Conservation (phyloP, 1,140 invertebrate genomes). For the Brachionus sp. region DNA sequence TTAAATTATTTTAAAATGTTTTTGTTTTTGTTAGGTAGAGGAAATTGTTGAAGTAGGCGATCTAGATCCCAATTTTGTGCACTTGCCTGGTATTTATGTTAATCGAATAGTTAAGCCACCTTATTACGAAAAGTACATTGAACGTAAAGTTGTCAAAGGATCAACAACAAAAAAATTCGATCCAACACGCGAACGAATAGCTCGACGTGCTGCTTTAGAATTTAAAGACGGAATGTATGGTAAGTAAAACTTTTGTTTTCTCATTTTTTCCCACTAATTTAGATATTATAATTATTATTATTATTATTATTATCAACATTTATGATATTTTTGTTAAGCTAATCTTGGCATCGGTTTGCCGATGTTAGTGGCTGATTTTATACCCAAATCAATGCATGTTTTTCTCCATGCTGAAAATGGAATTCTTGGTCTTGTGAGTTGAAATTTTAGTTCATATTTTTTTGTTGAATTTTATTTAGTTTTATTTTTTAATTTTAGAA, state of each 20-base stretch:
- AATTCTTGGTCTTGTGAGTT: slow-evolving; percentile 46
- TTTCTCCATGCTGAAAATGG: slow-evolving; percentile 47
- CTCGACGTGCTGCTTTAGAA: slow-evolving; percentile 84
- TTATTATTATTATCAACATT: not conserved
- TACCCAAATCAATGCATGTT: slow-evolving; percentile 34
- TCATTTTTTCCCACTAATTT: not conserved
- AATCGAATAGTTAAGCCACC: slow-evolving; percentile 77
- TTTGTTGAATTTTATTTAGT: too few relatives aligned
- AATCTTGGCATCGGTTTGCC: slow-evolving; percentile 47
- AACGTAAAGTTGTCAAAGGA: slow-evolving; percentile 61
- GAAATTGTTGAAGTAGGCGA: slow-evolving; percentile 82
- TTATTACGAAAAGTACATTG: slow-evolving; percentile 83
- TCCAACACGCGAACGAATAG: slow-evolving; percentile 74
- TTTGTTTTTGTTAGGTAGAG: slow-evolving; percentile 64
- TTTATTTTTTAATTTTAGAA: not conserved
- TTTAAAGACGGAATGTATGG: slow-evolving; percentile 97
- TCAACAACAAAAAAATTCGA: slow-evolving; percentile 59
- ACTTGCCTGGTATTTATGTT: slow-evolving; percentile 88
- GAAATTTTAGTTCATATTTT: not conserved
- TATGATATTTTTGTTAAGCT: not conserved
- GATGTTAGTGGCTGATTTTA: slow-evolving; percentile 42
- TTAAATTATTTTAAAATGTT: too few relatives aligned
- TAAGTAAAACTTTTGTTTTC: slow-evolving; percentile 54
- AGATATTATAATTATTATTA: not conserved
- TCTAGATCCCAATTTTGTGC: slow-evolving; percentile 79